Evolutionary conservation across 2,888 invertebrate genomes (phyloP).

Genomic region (Scrobipalpa atriplicella): DNA sequence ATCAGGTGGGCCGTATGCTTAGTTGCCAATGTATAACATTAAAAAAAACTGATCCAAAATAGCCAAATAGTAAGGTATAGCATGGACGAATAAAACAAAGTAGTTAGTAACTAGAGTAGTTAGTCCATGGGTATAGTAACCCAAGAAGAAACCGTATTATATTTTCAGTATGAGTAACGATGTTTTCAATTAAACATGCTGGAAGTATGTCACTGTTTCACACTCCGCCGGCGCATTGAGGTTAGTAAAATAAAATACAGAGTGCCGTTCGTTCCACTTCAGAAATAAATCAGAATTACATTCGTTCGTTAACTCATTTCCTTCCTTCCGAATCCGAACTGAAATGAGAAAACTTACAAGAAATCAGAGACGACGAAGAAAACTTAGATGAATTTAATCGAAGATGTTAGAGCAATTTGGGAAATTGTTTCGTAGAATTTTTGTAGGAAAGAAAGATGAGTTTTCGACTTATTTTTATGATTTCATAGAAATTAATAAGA

Average conservation of each 20-base stretch:
- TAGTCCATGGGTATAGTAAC: too few relatives aligned
- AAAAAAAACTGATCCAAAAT: too few relatives aligned
- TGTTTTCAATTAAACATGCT: not conserved
- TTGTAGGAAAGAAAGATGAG: not conserved
- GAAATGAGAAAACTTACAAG: constrained; percentile 13
- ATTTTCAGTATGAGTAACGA: constrained; percentile 2
- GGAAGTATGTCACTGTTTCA: not conserved
- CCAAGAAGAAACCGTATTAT: not conserved
- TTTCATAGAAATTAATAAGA: too few relatives aligned
- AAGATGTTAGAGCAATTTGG: not conserved
- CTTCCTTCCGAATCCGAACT: not conserved
- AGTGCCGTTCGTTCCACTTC: constrained; percentile 27
- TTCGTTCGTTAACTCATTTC: not conserved
- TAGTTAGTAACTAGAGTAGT: too few relatives aligned
- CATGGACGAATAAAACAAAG: too few relatives aligned
- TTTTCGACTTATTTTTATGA: too few relatives aligned
- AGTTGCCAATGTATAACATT: too few relatives aligned
- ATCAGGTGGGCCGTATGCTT: too few relatives aligned
- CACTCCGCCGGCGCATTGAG: not conserved
- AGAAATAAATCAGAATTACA: constrained; percentile 28
- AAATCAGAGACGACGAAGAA: not conserved
- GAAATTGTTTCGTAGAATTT: not conserved
- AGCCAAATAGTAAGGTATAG: too few relatives aligned
- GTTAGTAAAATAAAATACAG: constrained; percentile 10
- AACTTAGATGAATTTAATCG: not conserved